Percentiles rank a stretch among this genome's conserved stretches.
Evolutionary conservation across 2,888 invertebrate species (phyloP).

Genomic region (Ceratothoa steindachneri): DNA sequence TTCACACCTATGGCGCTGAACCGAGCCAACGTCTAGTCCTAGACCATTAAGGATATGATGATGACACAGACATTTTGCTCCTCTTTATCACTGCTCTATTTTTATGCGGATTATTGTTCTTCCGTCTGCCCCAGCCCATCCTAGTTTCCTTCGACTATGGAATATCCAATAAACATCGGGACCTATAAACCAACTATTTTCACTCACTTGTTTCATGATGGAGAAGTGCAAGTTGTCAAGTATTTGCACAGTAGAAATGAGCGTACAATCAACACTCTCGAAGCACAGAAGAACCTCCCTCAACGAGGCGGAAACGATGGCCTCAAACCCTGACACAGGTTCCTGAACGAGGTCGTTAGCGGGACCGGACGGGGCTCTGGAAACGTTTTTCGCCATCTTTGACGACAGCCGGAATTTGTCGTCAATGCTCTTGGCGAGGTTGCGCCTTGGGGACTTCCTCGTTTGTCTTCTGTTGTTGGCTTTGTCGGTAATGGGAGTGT

Average conservation of each 20-base stretch:
- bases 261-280: background rate
- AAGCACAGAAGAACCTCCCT: slow-evolving; percentile 2
- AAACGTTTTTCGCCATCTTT: background rate
- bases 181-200: no score
- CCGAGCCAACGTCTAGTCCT: no score
- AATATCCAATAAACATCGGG: no score
- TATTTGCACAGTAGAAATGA: background rate
- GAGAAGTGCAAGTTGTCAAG: background rate
- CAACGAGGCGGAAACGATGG: background rate
- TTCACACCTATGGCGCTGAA: no score
- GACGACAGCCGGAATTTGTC: background rate
- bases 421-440: background rate
- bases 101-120: no score
- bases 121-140: no score
- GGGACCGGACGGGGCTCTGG: background rate
- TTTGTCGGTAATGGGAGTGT: background rate
- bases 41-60: no score
- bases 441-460: background rate
- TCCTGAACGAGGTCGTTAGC: background rate
- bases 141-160: no score
- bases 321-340: background rate
- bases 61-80: no score
- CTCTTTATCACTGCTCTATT: no score
- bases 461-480: background rate
- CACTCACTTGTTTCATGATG: slow-evolving; percentile 2